phyloP scores from a whole-genome alignment of 2,888 invertebrate genomes.

The Dastarcus helophoroides region DNA sequence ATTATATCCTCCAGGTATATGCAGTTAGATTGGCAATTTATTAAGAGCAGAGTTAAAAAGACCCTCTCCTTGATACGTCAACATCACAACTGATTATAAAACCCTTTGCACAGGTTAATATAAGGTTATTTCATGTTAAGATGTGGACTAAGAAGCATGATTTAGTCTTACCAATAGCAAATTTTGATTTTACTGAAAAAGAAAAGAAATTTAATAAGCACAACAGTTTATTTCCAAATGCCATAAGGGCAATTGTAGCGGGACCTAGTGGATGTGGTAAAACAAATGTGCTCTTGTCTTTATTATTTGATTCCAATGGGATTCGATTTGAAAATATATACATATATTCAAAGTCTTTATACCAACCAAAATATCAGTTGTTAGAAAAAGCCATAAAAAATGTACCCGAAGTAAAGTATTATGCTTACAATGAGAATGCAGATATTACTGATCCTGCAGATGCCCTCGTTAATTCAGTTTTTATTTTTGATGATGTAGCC shows the following conservation, averaged over 20 bases:
- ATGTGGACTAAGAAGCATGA: conserved; percentile 3
- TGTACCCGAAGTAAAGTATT: conserved; percentile 20
- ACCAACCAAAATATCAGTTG: conserved; percentile 25
- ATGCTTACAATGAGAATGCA: conserved; percentile 15
- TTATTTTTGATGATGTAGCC: conserved; percentile 32
- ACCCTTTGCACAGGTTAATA: background rate
- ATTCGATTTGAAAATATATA: conserved; percentile 30
- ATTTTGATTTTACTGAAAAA: conserved; percentile 1
- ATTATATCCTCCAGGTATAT: conserved; percentile 17
- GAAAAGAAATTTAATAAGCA: conserved; percentile 16
- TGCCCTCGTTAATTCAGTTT: conserved; percentile 23
- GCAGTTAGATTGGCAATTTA: conserved; percentile 18
- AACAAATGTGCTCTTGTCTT: conserved; percentile 26
- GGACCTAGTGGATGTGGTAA: conserved; percentile 31
- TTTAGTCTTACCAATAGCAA: conserved; percentile 1
- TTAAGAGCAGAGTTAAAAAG: conserved; percentile 17
- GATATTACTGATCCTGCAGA: conserved; percentile 17
- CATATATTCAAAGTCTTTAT: conserved; percentile 24
- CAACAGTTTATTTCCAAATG: conserved; percentile 21
- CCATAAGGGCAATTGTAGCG: conserved; percentile 21
- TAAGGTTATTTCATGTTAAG: background rate
- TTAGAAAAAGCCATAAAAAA: conserved; percentile 15
- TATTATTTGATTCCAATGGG: conserved; percentile 27
- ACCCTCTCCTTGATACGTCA: conserved; percentile 11
- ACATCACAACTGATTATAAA: background rate